Base-by-base conservation (phyloP, 2,888 invertebrate genomes). In the Bhutanitis thaidina region DNA sequence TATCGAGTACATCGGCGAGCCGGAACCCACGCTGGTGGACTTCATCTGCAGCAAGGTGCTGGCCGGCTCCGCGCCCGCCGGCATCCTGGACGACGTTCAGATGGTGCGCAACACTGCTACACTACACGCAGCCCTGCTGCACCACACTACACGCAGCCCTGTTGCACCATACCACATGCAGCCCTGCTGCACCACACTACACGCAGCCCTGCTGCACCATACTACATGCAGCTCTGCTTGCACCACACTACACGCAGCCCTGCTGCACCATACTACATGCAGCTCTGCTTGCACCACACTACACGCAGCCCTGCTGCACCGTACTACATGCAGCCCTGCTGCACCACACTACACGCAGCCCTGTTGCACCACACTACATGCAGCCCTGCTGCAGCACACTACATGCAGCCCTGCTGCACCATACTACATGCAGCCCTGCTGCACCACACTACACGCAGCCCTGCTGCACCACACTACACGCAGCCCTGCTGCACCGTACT, bases 21-120 rank as follows among this genome's bases (percentile, higher is more conserved):
- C 99, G 13, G 99, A 99, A 83, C 97, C 97, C 27, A 97, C 98
- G 10, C 90, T 99, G 47, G 98, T 98, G n/a, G 98, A 99, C 90
- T 99, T 99, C 90, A 99, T 99, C 77, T 99, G 98, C 90, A 97
- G 98, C 71, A 99, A 99, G 91, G 97, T 99, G 61, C 91, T 98
- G 80, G 96, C 96, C 13, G 96, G 97, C 56, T 96, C 96, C 69
- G 93, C 95, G 61, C 99, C 99, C 34, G 96, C 97, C 82, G 94
- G 95, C 69, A 98, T 99, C 74, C 93, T 99, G 51, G 97, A 98
- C 80, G 99, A 99, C 91, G 98, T 99, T 68, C 97, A 98, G 91
- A 98, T 99, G 98, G 99, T 98, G 79, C 50, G 60, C 9, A 0
- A 12, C 32, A 32, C 32, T n/a, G 32, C 27, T 32, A 32, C 27